A percentile compares a stretch with the other conserved stretches of the same genome.
Conservation (phyloP, 2,113 vertebrate genomes). For the Mirounga angustirostris region DNA sequence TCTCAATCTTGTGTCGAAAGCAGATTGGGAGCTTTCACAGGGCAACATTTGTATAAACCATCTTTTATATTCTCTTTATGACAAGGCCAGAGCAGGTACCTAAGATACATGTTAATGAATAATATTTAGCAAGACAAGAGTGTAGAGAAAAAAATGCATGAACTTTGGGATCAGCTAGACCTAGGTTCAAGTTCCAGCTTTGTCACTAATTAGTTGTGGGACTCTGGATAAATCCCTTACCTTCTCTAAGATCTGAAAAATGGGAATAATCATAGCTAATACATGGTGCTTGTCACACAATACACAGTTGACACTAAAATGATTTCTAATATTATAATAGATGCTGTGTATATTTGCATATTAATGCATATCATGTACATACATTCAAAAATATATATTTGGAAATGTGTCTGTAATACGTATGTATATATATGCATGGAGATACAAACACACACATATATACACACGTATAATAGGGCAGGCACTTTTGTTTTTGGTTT, state of each 20-base stretch:
- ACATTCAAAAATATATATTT: background rate
- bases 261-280: conserved; percentile 5
- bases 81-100: background rate
- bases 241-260: background rate
- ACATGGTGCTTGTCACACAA: background rate
- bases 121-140: background rate
- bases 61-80: background rate
- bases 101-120: background rate
- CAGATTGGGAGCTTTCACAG: background rate
- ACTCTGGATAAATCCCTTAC: background rate
- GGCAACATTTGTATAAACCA: background rate
- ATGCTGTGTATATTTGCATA: background rate
- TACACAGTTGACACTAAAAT: background rate
- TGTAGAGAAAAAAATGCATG: background rate
- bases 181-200: background rate
- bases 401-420: background rate
- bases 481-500: background rate
- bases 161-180: background rate
- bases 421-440: background rate
- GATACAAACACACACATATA: background rate
- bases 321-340: background rate
- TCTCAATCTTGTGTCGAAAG: background rate
- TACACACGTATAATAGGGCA: background rate
- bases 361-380: background rate
- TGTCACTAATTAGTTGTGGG: background rate